These are phyloP conservation scores for Amphiprion clarkii DNA, from an alignment of 2,797 vertebrate species.

Conservation along the genomic window DNA sequence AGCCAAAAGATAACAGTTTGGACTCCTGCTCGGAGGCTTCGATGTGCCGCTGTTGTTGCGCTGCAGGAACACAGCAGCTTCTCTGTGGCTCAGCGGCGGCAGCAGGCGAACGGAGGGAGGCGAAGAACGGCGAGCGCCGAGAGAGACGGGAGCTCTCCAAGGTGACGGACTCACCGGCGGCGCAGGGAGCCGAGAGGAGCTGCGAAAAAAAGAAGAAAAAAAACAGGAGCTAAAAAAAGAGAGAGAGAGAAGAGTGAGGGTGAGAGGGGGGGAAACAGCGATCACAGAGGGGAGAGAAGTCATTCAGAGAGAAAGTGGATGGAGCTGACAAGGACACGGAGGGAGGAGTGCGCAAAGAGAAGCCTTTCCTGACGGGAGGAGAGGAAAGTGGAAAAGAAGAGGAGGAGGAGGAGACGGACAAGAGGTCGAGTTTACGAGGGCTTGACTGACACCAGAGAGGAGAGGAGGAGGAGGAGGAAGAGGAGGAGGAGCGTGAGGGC, in stretches of 20 bases:
- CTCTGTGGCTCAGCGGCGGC: constrained; percentile 36
- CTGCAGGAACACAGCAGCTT: constrained; percentile 35
- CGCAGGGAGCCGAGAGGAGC: constrained; percentile 70
- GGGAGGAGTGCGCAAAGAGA: constrained; percentile 55
- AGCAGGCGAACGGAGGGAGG: constrained; percentile 53
- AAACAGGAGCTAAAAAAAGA: constrained; percentile 29
- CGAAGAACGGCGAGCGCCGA: constrained; percentile 56
- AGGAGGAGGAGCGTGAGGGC: constrained; percentile 69
- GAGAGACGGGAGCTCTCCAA: constrained; percentile 70
- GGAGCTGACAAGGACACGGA: constrained; percentile 65
- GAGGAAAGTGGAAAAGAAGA: constrained; percentile 72
- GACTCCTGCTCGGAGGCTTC: neutral
- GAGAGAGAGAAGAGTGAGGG: constrained; percentile 38
- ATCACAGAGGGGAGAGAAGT: constrained; percentile 69
- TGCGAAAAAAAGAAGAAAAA: constrained; percentile 59
- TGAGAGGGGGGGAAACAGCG: constrained; percentile 11
- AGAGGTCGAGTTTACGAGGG: constrained; percentile 59
- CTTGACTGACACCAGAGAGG: constrained; percentile 65
- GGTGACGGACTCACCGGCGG: constrained; percentile 69
- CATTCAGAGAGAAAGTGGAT: constrained; percentile 62
- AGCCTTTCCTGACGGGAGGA: constrained; percentile 58
- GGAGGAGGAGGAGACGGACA: constrained; percentile 54
- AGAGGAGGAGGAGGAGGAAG: constrained; percentile 42
- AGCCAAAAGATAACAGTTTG: no score
- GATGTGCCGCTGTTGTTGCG: neutral